Evolutionary conservation across 2,113 vertebrate species (phyloP), one percentile per base, ranked within the genome.

Genomic region (Symphodus melops): DNA sequence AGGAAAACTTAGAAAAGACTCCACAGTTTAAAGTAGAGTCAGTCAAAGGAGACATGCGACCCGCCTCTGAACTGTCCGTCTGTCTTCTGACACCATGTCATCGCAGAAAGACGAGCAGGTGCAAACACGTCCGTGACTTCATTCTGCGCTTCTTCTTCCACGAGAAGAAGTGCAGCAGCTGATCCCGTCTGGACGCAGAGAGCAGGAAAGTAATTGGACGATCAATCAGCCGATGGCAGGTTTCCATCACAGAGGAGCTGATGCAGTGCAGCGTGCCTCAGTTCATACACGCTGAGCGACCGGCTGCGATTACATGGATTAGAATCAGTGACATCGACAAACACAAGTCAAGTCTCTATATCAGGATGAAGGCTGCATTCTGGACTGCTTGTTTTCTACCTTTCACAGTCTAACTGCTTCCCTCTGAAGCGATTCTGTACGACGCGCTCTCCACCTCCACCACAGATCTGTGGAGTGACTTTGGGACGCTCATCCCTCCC

Each of bases 401-500:
- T 9, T 39, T 51, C n/a, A 9, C 20, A 20, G 46, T 60, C 51
- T 19, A 56, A 3, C 16, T 61, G 21, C 17, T 42, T 37, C 33
- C 8, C 17, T 16, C 61, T 51, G 20, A 25, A 74, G 42, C 28
- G 28, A n/a, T n/a, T n/a, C n/a, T n/a, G n/a, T n/a, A n/a, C n/a
- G n/a, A n/a, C n/a, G n/a, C n/a, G n/a, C n/a, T n/a, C n/a, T n/a
- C n/a, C n/a, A n/a, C n/a, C n/a, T n/a, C n/a, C n/a, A n/a, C n/a
- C n/a, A n/a, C n/a, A n/a, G n/a, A 84, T 76, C 81, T 42, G 28
- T 88, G 81, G 84, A 88, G 86, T 84, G 78, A 88, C 75, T 84
- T 21, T 6, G 68, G 53, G 71, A 80, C 17, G 33, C 83, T 81
- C 83, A 66, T 23, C 51, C 63, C n/a, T n/a, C 44, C 60, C 72